These are phyloP conservation scores for Trachops cirrhosus DNA, from an alignment of 2,797 vertebrate species.

Conservation along the genomic window DNA sequence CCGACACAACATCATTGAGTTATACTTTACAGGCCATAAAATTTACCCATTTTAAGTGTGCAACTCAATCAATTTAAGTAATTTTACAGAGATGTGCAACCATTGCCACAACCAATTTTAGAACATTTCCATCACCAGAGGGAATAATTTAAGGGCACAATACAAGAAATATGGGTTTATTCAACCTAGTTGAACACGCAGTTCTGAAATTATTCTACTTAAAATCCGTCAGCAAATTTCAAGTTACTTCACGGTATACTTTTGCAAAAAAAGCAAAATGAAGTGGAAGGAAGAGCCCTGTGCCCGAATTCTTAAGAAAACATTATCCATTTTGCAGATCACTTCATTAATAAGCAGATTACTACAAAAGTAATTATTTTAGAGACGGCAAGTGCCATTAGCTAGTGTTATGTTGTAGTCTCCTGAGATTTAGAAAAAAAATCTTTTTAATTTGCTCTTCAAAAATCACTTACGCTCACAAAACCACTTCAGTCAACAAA, in stretches of 20 bases:
- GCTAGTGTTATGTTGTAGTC: constrained; percentile 64
- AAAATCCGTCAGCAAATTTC: constrained; percentile 60
- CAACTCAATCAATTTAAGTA: constrained; percentile 32
- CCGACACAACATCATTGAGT: neutral
- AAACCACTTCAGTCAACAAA: constrained; percentile 53
- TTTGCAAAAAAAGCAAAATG: constrained; percentile 25
- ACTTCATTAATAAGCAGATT: constrained; percentile 72
- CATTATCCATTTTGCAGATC: constrained; percentile 64
- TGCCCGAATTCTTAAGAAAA: constrained; percentile 56
- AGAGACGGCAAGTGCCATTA: constrained; percentile 68
- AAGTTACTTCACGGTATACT: constrained; percentile 33
- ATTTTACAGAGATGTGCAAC: constrained; percentile 21
- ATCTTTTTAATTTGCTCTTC: constrained; percentile 70
- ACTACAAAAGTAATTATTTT: constrained; percentile 73
- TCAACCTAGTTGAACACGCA: constrained; percentile 53
- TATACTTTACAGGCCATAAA: constrained; percentile 42
- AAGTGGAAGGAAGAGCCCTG: constrained; percentile 1
- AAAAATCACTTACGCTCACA: constrained; percentile 67
- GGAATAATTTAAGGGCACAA: constrained; percentile 62
- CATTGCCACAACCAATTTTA: neutral
- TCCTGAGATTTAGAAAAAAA: constrained; percentile 65
- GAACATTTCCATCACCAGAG: constrained; percentile 56
- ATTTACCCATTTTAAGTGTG: constrained; percentile 36
- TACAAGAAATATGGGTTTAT: constrained; percentile 62
- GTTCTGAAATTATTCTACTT: constrained; percentile 75